Evolutionary conservation across 2,888 invertebrate genomes (phyloP).

Genomic region (Sesia bembeciformis): DNA sequence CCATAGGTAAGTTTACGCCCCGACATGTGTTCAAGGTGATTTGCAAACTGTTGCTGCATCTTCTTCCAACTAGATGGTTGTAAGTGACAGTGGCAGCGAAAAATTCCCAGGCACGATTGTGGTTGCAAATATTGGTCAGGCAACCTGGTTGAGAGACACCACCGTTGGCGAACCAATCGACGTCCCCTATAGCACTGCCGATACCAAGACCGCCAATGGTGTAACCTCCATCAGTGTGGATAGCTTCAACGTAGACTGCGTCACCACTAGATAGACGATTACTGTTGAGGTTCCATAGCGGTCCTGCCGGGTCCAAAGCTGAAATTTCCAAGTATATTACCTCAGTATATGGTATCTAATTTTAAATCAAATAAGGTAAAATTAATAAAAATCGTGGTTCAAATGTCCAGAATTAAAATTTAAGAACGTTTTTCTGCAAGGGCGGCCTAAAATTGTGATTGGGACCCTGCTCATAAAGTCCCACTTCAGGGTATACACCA

Average conservation of each 20-base stretch:
- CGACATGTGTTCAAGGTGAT: constrained; percentile 32
- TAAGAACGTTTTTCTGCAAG: no score
- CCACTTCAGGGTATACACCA: no score
- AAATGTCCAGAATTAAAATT: no score
- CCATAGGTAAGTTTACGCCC: constrained; percentile 32
- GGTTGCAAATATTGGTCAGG: constrained; percentile 34
- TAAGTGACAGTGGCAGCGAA: constrained; percentile 39
- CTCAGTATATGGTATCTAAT: no score
- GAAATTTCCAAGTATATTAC: neutral
- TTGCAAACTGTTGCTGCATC: constrained; percentile 29
- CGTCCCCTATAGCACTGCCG: constrained; percentile 52
- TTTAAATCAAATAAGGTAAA: neutral
- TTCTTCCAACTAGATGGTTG: constrained; percentile 36
- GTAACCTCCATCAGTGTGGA: constrained; percentile 18
- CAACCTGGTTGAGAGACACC: constrained; percentile 59
- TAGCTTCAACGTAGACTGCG: constrained; percentile 27
- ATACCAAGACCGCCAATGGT: constrained; percentile 11
- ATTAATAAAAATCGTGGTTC: neutral
- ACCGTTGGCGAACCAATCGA: constrained; percentile 76
- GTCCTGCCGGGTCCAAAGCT: constrained; percentile 52
- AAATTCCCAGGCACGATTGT: constrained; percentile 44
- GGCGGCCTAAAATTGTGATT: no score
- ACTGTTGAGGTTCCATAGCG: constrained; percentile 31
- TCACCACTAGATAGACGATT: constrained; percentile 16
- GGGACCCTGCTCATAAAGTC: no score